Conservation (phyloP, 2,113 vertebrate species). For the Phodopus roborovskii region DNA sequence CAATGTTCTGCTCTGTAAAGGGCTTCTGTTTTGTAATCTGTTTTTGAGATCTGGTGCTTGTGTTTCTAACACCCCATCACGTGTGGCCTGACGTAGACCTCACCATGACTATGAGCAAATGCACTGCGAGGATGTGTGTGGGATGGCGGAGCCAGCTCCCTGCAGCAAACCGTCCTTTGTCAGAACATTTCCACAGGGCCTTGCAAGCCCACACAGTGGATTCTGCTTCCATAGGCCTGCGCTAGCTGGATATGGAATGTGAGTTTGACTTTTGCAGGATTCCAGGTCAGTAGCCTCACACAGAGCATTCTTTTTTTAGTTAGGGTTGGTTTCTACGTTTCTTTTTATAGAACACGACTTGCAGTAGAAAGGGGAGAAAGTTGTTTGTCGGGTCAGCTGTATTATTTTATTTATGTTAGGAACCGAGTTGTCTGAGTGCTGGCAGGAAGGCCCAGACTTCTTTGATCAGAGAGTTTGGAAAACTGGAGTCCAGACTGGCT, state of each 20-base stretch:
- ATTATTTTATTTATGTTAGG: not conserved
- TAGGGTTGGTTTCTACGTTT: conserved; percentile 74
- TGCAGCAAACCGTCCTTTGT: conserved; percentile 67
- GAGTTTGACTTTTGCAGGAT: conserved; percentile 60
- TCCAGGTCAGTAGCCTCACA: conserved; percentile 77
- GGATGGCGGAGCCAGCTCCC: conserved; percentile 66
- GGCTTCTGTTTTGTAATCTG: conserved; percentile 85
- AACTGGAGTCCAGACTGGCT: not conserved
- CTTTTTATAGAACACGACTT: conserved; percentile 75
- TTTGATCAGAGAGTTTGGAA: conserved; percentile 1
- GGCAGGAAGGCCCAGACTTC: not conserved
- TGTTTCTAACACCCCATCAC: conserved; percentile 82
- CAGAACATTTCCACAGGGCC: conserved; percentile 48
- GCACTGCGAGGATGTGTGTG: conserved; percentile 67
- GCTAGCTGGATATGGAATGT: conserved; percentile 39
- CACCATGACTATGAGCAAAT: conserved; percentile 78
- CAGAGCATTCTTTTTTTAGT: conserved; percentile 75
- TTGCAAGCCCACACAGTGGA: not conserved
- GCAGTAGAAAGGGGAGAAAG: conserved; percentile 42
- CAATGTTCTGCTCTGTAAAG: conserved; percentile 78
- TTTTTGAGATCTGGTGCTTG: conserved; percentile 83
- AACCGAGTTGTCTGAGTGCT: not conserved
- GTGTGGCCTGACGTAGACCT: conserved; percentile 82
- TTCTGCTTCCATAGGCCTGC: not conserved
- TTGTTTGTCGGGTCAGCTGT: not conserved